These are phyloP conservation scores for Hyposoter dolosus DNA, from an alignment of 2,888 invertebrate species.

Conservation along the genomic window DNA sequence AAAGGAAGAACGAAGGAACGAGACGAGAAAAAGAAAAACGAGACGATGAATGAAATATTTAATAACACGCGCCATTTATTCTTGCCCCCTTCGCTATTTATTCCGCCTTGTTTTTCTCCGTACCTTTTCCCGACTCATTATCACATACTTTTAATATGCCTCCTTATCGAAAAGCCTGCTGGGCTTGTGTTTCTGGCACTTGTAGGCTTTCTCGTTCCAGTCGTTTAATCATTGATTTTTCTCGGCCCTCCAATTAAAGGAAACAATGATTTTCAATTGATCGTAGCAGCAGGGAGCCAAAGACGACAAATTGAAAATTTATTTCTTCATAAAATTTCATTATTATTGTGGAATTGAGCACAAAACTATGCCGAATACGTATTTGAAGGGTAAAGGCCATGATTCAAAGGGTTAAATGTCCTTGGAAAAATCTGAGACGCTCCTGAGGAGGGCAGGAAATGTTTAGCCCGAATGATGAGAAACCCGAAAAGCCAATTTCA, in stretches of 20 bases:
- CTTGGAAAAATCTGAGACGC: not conserved
- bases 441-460: not conserved
- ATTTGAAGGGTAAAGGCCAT: not conserved
- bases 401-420: not conserved
- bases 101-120: constrained; percentile 19
- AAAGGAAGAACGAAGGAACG: constrained; percentile 18
- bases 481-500: constrained; percentile 2
- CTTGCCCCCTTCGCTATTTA: constrained; percentile 42
- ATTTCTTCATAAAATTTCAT: not conserved
- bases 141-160: constrained; percentile 55
- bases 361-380: not conserved
- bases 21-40: constrained; percentile 23
- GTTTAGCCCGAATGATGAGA: not conserved
- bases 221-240: not conserved
- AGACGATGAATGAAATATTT: constrained; percentile 59
- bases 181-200: constrained; percentile 31
- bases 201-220: not conserved
- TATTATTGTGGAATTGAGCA: not conserved
- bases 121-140: constrained; percentile 56
- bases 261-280: not conserved
- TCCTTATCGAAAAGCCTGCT: constrained; percentile 52
- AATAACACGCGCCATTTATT: constrained; percentile 60
- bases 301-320: not conserved
- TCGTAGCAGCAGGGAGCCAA: not conserved
- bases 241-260: not conserved